A percentile compares a stretch with the other conserved stretches of the same genome.
phyloP scores from a whole-genome alignment of 2,113 vertebrate species.

The Xenus cinereus region DNA sequence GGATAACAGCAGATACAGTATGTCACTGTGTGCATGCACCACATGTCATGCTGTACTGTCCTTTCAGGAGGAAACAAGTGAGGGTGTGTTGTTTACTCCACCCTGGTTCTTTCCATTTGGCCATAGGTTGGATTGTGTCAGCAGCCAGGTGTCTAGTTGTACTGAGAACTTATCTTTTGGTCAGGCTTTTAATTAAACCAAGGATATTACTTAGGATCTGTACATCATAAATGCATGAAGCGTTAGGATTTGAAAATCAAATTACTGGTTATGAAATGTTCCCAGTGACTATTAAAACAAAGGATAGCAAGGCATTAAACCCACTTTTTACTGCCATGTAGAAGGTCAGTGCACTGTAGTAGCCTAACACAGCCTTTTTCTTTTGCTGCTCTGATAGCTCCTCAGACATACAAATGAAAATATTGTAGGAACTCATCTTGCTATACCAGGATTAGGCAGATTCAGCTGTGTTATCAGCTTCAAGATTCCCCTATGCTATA shows the following conservation, averaged over 20 bases:
- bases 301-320: not conserved
- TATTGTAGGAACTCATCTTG: not conserved
- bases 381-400: not conserved
- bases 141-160: not conserved
- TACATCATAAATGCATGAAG: not conserved
- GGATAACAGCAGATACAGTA: not conserved
- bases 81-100: not conserved
- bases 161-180: not conserved
- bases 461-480: not conserved
- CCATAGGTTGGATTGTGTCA: not conserved
- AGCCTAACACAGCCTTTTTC: not conserved
- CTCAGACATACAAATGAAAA: not conserved
- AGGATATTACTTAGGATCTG: not conserved
- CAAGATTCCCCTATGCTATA: not conserved
- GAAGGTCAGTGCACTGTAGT: not conserved
- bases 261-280: not conserved
- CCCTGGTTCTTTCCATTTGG: not conserved
- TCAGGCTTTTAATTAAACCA: not conserved
- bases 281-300: not conserved
- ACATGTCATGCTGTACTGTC: not conserved
- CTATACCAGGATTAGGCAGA: not conserved
- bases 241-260: not conserved
- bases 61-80: not conserved
- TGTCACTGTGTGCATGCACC: fast-evolving
- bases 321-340: not conserved